These are phyloP conservation scores for Sphaerophoria rueppellii DNA, from an alignment of 2,888 invertebrate genomes.

Conservation along the genomic window DNA sequence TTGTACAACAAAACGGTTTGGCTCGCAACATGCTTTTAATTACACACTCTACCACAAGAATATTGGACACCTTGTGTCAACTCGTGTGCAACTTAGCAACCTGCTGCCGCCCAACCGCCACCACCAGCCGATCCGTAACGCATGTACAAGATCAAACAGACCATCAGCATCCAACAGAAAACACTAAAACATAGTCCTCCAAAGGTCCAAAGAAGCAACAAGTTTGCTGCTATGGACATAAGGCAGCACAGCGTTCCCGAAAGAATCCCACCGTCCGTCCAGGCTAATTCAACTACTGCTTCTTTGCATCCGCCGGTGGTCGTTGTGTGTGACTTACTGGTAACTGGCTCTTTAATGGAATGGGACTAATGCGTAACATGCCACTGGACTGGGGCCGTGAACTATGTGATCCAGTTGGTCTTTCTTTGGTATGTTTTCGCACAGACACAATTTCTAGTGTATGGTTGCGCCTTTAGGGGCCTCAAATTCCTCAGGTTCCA, in stretches of 20 bases:
- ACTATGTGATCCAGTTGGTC: constrained; percentile 71
- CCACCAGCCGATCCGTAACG: neutral
- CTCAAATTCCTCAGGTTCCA: constrained; percentile 53
- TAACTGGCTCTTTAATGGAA: constrained; percentile 47
- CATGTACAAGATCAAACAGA: constrained; percentile 2
- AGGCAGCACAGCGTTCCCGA: neutral
- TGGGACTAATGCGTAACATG: constrained; percentile 71
- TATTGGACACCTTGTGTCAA: constrained; percentile 70
- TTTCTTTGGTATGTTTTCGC: constrained; percentile 32
- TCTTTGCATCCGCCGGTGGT: neutral
- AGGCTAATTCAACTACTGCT: constrained; percentile 48
- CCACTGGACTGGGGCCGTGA: constrained; percentile 62
- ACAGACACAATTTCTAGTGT: constrained; percentile 67
- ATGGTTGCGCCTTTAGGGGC: constrained; percentile 54
- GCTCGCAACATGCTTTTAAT: constrained; percentile 72
- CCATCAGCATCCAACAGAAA: neutral
- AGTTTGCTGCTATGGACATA: constrained; percentile 30
- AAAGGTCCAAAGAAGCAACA: constrained; percentile 38
- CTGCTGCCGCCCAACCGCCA: neutral
- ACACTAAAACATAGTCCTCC: constrained; percentile 42
- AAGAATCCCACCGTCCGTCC: constrained; percentile 49
- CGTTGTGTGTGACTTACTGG: constrained; percentile 68
- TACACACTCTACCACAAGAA: constrained; percentile 66
- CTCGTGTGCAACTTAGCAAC: constrained; percentile 22
- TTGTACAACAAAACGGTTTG: constrained; percentile 73